Evolutionary conservation across 2,888 invertebrate species (phyloP), one percentile per base, ranked within the genome.

Genomic region (Tyria jacobaeae): DNA sequence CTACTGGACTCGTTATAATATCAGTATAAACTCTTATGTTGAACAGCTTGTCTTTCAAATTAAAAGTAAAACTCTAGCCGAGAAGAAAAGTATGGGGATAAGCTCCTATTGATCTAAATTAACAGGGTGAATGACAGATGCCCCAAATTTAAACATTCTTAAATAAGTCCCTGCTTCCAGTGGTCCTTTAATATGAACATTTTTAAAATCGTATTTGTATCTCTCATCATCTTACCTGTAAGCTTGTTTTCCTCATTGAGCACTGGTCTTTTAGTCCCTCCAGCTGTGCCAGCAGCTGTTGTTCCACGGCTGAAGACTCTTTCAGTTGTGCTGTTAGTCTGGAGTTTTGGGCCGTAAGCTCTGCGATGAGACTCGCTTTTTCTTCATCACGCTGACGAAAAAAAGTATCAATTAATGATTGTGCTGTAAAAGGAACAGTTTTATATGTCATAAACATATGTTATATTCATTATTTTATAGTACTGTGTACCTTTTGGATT

Each of bases 311-410:
- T 53, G 96, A 96, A 5, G 97, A 97, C 89, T 98, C 97, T 88
- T 97, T 97, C 62, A 99, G 95, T 89, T 98, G 98, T 57, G 95
- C 95, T 10, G 98, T 97, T 53, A 99, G 95, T 68, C 97, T 94
- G 61, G 97, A 96, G 89, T 99, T 99, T 91, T 99, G 99, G 66
- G 97, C 97, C 34, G 97, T 97, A 69, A 99, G 94, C 90, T 99
- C 97, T 57, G 96, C 95, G 67, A 99, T 97, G 63, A 98, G 94
- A 68, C 95, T 94, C 67, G 96, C 95, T 86, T 98, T 98, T 79
- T 98, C 98, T 73, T 97, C 95, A 85, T 97, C 97, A 73, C 95
- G 94, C 92, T 96, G 94, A 63, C 58, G 71, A 78, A 70, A 76
- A 75, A 84, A 76, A 15, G 2, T 15, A 12, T 41, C 34, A 31